Conservation (phyloP, 2,888 invertebrate species). For the Steinernema carpocapsae region DNA sequence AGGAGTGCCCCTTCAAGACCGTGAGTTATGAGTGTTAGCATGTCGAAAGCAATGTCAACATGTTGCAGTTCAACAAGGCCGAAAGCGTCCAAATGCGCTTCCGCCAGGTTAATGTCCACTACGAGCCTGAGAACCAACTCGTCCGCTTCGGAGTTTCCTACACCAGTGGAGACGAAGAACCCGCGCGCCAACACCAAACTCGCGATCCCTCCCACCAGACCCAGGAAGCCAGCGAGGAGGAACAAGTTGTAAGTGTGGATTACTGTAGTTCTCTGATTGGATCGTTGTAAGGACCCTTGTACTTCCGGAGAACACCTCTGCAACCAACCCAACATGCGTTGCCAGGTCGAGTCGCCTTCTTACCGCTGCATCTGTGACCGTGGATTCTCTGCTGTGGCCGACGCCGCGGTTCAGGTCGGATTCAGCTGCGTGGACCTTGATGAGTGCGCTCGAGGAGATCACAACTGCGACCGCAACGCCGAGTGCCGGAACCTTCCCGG, state of each 20-base stretch:
- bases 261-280: too few species aligned
- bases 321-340: conserved; percentile 79
- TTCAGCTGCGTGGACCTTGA: conserved; percentile 77
- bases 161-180: conserved; percentile 5
- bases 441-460: conserved; percentile 81
- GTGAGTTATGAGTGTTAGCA: conserved; percentile 13
- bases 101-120: conserved; percentile 45
- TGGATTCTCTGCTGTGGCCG: conserved; percentile 48
- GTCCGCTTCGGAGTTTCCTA: conserved; percentile 45
- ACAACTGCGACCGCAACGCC: conserved; percentile 84
- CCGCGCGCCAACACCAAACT: not conserved
- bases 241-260: not conserved
- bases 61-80: conserved; percentile 47
- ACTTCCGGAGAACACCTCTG: conserved; percentile 71
- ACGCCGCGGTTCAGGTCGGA: conserved; percentile 50
- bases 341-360: conserved; percentile 71
- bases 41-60: not conserved
- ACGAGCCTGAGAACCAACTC: conserved; percentile 37
- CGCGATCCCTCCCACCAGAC: conserved; percentile 23
- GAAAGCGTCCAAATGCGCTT: conserved; percentile 46
- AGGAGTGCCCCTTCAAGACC: conserved; percentile 74
- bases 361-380: conserved; percentile 56
- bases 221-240: conserved; percentile 7
- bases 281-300: conserved; percentile 77
- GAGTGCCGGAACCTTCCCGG: conserved; percentile 84